Evolutionary conservation across 2,113 vertebrate species (phyloP).

Genomic region (Corythaixoides concolor): DNA sequence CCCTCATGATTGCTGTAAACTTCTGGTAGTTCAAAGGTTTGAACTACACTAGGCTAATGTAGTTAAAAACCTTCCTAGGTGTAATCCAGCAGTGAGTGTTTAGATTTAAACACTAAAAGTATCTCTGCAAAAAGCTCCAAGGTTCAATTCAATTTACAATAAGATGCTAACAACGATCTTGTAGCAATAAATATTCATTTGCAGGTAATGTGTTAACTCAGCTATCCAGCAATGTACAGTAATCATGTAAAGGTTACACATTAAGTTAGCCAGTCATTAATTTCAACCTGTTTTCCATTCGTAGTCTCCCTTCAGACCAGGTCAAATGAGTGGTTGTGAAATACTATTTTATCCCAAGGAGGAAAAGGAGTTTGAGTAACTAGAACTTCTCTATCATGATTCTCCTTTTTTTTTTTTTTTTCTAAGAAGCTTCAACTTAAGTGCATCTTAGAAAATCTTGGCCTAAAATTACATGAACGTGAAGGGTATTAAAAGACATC

Average conservation of each 20-base stretch:
- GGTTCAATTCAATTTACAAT: neutral
- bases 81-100: neutral
- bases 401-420: neutral
- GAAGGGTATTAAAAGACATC: neutral
- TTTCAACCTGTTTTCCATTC: neutral
- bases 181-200: neutral
- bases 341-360: neutral
- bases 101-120: neutral
- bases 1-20: neutral
- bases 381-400: neutral
- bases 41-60: neutral
- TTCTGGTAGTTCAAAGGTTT: neutral
- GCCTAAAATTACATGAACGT: neutral
- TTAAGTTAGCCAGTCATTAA: neutral
- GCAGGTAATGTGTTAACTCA: neutral
- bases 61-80: neutral
- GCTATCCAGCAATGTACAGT: neutral
- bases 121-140: neutral
- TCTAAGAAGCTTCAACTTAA: neutral
- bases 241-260: neutral
- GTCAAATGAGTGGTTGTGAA: neutral
- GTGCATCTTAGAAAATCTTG: neutral
- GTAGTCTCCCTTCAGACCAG: neutral
- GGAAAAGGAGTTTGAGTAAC: neutral
- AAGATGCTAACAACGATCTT: neutral